These are phyloP conservation scores for Sesamia nonagrioides DNA, from an alignment of 1,140 invertebrate genomes.

Conservation along the genomic window DNA sequence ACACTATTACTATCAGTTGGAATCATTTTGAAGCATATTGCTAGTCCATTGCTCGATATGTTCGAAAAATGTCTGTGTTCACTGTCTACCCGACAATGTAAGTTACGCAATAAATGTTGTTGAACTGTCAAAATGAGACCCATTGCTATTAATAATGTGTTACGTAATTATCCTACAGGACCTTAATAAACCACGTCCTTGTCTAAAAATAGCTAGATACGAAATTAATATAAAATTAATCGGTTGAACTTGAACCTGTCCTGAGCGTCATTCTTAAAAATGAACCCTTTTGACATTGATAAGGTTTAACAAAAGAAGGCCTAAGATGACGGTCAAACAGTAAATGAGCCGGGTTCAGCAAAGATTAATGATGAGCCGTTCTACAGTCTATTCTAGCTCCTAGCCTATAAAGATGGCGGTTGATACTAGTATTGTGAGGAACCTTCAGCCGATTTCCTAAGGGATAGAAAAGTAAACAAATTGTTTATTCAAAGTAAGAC, in stretches of 20 bases:
- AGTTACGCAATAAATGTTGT: too few relatives aligned
- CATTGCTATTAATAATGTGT: too few relatives aligned
- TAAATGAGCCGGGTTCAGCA: constrained; percentile 2
- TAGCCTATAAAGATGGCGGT: not conserved
- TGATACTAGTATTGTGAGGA: not conserved
- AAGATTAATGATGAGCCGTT: constrained; percentile 40
- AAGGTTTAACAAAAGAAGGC: constrained; percentile 18
- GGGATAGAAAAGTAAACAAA: not conserved
- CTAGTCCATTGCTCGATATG: too few relatives aligned
- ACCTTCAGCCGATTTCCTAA: constrained; percentile 7
- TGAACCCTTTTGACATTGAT: constrained; percentile 3
- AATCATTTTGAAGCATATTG: too few relatives aligned
- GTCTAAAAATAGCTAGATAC: not conserved
- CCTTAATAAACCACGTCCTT: not conserved
- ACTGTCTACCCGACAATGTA: too few relatives aligned
- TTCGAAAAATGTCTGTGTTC: too few relatives aligned
- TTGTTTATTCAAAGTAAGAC: not conserved
- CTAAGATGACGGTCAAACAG: not conserved
- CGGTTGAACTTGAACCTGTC: not conserved
- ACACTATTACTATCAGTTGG: too few relatives aligned
- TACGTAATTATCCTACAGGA: too few relatives aligned
- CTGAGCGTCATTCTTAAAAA: not conserved
- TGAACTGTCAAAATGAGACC: too few relatives aligned
- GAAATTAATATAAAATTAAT: constrained; percentile 8
- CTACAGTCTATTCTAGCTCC: constrained; percentile 13